A percentile compares a stretch with the other conserved stretches of the same genome.
These are phyloP conservation scores for Sesamia inferens DNA, from an alignment of 2,888 invertebrate species.

Conservation along the genomic window DNA sequence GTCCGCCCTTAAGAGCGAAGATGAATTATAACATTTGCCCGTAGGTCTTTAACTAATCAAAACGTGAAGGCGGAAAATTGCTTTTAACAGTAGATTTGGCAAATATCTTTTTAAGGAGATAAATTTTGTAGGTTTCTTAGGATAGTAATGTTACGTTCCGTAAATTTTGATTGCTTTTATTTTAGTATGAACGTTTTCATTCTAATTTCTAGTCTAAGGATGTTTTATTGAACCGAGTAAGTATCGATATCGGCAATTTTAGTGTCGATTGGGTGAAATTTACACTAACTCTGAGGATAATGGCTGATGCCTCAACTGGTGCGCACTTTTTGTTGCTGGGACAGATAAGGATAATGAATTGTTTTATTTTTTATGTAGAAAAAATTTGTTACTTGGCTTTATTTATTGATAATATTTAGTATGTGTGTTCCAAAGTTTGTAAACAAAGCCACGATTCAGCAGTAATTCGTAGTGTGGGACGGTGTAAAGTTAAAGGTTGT, in stretches of 20 bases:
- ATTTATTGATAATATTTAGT: not conserved
- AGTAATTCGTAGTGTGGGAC: too few relatives aligned
- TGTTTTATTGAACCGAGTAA: slow-evolving; percentile 48
- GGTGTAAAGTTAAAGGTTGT: not conserved
- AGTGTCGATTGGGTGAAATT: slow-evolving; percentile 38
- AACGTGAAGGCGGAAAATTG: not conserved
- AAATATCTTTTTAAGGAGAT: not conserved
- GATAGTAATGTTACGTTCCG: not conserved
- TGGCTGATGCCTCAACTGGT: slow-evolving; percentile 21
- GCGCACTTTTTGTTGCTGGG: slow-evolving; percentile 4
- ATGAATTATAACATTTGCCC: not conserved
- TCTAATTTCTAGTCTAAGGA: slow-evolving; percentile 34
- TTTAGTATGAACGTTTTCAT: slow-evolving; percentile 42
- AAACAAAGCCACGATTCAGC: too few relatives aligned
- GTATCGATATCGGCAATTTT: slow-evolving; percentile 47
- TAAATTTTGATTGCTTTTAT: slow-evolving; percentile 22
- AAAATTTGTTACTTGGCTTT: not conserved
- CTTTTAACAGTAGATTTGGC: not conserved
- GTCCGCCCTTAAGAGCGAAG: not conserved
- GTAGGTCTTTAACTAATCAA: not conserved
- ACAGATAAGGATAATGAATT: not conserved
- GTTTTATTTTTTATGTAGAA: not conserved
- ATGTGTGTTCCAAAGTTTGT: too few relatives aligned
- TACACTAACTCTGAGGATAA: slow-evolving; percentile 52
- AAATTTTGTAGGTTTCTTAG: not conserved